Base-by-base conservation (phyloP, 2,113 vertebrate genomes). In the Cygnus atratus region DNA sequence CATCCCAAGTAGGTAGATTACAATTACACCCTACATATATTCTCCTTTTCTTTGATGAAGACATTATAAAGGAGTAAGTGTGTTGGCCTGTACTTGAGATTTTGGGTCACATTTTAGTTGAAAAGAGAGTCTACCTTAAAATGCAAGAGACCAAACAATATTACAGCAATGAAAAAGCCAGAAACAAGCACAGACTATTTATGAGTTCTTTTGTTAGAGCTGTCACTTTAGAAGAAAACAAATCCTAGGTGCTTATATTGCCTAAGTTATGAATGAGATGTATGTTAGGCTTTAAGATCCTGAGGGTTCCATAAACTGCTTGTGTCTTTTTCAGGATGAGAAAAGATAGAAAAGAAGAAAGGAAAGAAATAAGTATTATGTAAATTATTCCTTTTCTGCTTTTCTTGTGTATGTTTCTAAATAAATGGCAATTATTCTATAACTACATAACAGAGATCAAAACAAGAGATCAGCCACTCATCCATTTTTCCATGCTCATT, bases 351-450 rank as follows among this genome's bases (percentile, higher is more conserved):
- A 76, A 62, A 57, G 13, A 54, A 54, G 35, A 70, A 52, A 76
- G 18, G 26, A 50, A 71, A 87, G 41, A 84, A 46, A 46, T 24
- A 41, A 86, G 11, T 22, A 43, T 58, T 76, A 93, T 43, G 63
- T 35, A 93, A 90, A 90, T 84, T 12, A 68, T 37, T 80, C 8
- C 9, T 84, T 85, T 74, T 71, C 87, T 88, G 67, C 29, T 90
- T 92, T 86, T 81, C 90, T 61, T 87, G 71, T 67, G 79, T 63
- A 70, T 74, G 48, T 84, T 92, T 83, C 76, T 81, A 88, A 94
- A 88, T 72, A 96, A 92, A 90, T 75, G 68, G 29, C 84, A 90
- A 93, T 68, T 61, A 73, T 72, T 85, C 65, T 88, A 0, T 90
- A 86, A 86, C 83, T 74, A 88, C 31, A 37, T 39, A 88, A 88